Percentiles rank a stretch among this genome's conserved stretches.
phyloP scores from a whole-genome alignment of 2,113 vertebrate genomes.

The Phylloscopus whistleri region DNA sequence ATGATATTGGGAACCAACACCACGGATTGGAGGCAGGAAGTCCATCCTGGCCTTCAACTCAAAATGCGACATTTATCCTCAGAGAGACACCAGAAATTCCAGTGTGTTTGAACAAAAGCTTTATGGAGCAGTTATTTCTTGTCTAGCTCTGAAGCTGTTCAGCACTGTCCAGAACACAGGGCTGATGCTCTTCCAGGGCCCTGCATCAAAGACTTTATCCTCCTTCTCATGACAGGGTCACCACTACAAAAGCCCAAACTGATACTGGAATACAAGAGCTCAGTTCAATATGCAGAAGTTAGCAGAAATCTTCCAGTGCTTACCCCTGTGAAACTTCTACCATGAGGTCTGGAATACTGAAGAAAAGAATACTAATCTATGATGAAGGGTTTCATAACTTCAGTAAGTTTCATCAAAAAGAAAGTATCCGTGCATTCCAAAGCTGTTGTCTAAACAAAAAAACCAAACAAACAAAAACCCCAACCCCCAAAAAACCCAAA shows the following conservation, averaged over 20 bases:
- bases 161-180: neutral
- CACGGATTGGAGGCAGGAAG: neutral
- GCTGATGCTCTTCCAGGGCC: neutral
- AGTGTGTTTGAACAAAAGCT: neutral
- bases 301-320: neutral
- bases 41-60: rapidly evolving
- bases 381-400: neutral
- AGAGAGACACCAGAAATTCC: neutral
- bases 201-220: neutral
- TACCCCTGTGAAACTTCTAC: neutral
- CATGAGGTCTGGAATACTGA: neutral
- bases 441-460: neutral
- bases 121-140: neutral
- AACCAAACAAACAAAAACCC: neutral
- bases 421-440: neutral
- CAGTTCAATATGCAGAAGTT: neutral
- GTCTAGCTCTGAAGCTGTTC: neutral
- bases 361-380: neutral
- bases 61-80: neutral
- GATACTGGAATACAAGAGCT: neutral
- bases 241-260: neutral
- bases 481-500: neutral
- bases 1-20: rapidly evolving
- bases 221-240: neutral
- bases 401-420: neutral